A percentile compares a stretch with the other conserved stretches of the same genome.
Evolutionary conservation across 1,140 invertebrate genomes (phyloP).

Genomic region (Homarus americanus): DNA sequence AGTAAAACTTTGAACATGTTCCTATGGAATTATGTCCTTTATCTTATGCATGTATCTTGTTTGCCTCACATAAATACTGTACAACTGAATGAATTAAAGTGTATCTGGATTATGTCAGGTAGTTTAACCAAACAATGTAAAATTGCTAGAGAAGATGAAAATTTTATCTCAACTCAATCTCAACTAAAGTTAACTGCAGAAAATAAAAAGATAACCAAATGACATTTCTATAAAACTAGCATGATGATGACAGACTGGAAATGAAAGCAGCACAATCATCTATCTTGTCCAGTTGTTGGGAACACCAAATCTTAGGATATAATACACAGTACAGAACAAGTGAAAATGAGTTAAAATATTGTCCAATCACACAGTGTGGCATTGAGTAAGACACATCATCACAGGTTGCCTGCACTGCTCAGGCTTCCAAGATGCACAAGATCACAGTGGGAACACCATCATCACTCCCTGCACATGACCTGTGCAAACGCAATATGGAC

Average conservation of each 20-base stretch:
- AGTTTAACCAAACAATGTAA: neutral
- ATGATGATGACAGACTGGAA: conserved; percentile 23
- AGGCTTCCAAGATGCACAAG: conserved; percentile 62
- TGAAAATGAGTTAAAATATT: conserved; percentile 63
- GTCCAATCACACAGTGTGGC: conserved; percentile 65
- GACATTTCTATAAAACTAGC: conserved; percentile 22
- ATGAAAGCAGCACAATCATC: conserved; percentile 53
- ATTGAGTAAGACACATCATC: conserved; percentile 71
- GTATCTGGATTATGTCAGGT: neutral
- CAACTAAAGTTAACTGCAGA: conserved; percentile 43
- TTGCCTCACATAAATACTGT: too few relatives aligned
- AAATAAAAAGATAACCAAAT: conserved; percentile 6
- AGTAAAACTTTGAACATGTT: too few relatives aligned
- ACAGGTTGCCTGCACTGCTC: conserved; percentile 61
- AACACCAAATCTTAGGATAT: conserved; percentile 60
- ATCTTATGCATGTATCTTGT: too few relatives aligned
- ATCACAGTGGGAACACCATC: conserved; percentile 68
- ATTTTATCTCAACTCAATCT: conserved; percentile 42
- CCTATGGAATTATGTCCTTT: too few relatives aligned
- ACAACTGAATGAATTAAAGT: too few relatives aligned
- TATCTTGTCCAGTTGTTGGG: conserved; percentile 54
- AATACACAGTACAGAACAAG: conserved; percentile 58
- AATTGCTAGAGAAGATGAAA: neutral
- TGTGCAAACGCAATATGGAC: conserved; percentile 63
- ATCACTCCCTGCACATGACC: conserved; percentile 51